Base-by-base conservation (phyloP, 2,888 invertebrate species). In the Monopis laevigella region DNA sequence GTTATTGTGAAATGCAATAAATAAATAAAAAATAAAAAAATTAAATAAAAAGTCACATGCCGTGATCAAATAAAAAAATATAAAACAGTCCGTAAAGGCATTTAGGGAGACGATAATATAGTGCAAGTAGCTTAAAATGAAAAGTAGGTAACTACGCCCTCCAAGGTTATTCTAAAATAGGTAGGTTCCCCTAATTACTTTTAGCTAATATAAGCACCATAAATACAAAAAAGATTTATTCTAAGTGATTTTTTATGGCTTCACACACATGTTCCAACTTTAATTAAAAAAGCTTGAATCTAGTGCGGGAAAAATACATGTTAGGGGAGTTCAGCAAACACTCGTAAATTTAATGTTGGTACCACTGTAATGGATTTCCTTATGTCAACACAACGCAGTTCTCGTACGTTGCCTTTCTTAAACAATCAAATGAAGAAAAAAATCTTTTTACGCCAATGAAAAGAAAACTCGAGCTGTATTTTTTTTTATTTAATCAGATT, bases 321-420 rank as follows among this genome's bases (percentile, higher is more conserved):
- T 56, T 55, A 51, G 26, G 36, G 39, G 41, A 40, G 41, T 41
- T 39, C 45, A 53, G 59, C 56, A 65, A 66, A 67, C 64, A 66
- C 59, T 58, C 63, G 62, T 67, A 64, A 67, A 67, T 63, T 62
- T 62, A 58, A 59, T 54, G 58, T n/a, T n/a, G n/a, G n/a, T 56
- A 54, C 53, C 56, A 58, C 54, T 48, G 58, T 66, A 66, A 67
- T 65, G 63, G 63, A 59, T 63, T 66, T 64, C 60, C 65, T 65
- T 59, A 52, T 64, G 63, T 66, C 65, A 65, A 67, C 67, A 66
- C 55, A 29, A 19, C 34, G 39, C n/a, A n/a, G n/a, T 41, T 21
- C 36, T 36, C 21, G 6, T 36, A 21, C 21, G 36, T 19, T 7
- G 13, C 13, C 36, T n/a, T n/a, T n/a, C 21, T 36, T 21, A 21